Conservation (phyloP, 2,888 invertebrate species). For the Dicranocentrus wangi region DNA sequence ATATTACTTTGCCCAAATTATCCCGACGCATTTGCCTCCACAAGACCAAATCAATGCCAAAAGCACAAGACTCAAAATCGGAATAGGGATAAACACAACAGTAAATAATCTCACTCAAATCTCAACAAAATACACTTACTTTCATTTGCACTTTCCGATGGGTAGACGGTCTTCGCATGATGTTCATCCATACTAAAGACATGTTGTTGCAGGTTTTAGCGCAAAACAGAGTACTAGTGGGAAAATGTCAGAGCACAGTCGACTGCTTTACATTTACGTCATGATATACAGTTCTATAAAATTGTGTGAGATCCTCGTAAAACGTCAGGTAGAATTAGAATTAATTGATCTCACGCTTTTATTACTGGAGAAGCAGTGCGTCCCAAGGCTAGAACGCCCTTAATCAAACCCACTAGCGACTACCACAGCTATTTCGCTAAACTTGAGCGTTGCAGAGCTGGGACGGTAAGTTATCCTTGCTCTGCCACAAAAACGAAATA, state of each 20-base stretch:
- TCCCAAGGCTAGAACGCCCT: slow-evolving; percentile 21
- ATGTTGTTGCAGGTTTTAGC: slow-evolving; percentile 71
- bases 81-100: too few species aligned
- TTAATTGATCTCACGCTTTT: slow-evolving; percentile 30
- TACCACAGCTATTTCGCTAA: background rate
- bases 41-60: too few species aligned
- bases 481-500: slow-evolving; percentile 11
- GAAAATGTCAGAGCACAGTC: background rate
- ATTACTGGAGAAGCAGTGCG: slow-evolving; percentile 1
- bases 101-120: too few species aligned
- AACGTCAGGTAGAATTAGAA: slow-evolving; percentile 54
- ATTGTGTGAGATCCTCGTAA: slow-evolving; percentile 37
- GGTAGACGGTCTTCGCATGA: slow-evolving; percentile 74
- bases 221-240: too few species aligned
- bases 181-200: slow-evolving; percentile 78
- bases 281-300: slow-evolving; percentile 1
- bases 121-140: too few species aligned
- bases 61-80: too few species aligned
- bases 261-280: background rate
- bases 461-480: too few species aligned
- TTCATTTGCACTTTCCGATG: slow-evolving; percentile 65
- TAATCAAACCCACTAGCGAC: slow-evolving; percentile 12
- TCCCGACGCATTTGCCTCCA: too few species aligned
- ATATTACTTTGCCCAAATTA: too few species aligned
- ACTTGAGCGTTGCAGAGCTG: background rate